Conservation (phyloP, 2,113 vertebrate genomes). For the Melanocharis versteri region DNA sequence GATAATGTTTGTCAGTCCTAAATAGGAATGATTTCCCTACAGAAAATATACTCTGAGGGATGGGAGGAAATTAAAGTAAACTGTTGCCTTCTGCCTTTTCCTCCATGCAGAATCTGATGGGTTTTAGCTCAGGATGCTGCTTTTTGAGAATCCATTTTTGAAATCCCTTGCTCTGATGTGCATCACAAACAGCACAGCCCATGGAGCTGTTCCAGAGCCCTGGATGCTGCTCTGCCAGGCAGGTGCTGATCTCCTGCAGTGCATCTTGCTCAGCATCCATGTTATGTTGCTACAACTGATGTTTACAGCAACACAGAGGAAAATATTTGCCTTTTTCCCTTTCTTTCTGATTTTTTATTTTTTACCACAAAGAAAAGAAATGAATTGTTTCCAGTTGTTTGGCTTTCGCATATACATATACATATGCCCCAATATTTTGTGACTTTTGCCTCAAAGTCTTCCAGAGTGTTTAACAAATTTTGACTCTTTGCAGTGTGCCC, state of each 20-base stretch:
- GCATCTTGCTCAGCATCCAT: not conserved
- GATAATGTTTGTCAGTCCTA: not conserved
- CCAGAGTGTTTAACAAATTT: not conserved
- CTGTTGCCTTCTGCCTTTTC: not conserved
- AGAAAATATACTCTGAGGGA: not conserved
- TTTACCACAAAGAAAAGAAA: not conserved
- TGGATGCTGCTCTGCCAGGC: not conserved
- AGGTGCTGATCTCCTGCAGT: not conserved
- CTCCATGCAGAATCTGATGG: not conserved
- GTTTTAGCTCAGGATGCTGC: not conserved
- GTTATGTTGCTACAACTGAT: not conserved
- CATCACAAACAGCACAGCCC: not conserved
- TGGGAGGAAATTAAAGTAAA: not conserved
- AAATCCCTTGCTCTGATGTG: not conserved
- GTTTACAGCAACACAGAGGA: not conserved
- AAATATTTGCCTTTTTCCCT: not conserved
- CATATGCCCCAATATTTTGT: not conserved
- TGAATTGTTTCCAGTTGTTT: not conserved
- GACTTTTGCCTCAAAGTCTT: not conserved
- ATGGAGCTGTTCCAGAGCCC: not conserved
- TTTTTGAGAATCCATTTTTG: not conserved
- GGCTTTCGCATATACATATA: not conserved
- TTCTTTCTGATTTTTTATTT: too few species aligned
- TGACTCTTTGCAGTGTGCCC: not conserved
- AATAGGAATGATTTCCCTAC: not conserved